A percentile compares a stretch with the other conserved stretches of the same genome.
These are phyloP conservation scores for Thoracochromis brauschi DNA, from an alignment of 2,113 vertebrate species.

Conservation along the genomic window DNA sequence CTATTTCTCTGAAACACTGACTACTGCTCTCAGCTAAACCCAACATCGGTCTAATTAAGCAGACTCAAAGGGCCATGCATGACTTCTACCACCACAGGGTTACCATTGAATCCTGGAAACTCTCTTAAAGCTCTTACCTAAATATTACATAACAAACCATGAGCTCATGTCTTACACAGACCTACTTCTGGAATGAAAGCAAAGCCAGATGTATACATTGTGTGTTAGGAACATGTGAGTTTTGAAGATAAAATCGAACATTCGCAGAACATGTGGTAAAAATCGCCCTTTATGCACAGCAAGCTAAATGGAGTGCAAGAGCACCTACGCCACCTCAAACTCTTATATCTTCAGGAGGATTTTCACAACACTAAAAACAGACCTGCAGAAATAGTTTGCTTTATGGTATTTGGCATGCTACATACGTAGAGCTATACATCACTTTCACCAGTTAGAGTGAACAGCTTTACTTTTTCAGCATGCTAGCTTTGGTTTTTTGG, in stretches of 20 bases:
- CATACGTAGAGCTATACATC: neutral
- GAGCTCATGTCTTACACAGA: neutral
- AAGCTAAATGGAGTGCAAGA: neutral
- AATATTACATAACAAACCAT: neutral
- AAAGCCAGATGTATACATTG: neutral
- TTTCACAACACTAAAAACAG: neutral
- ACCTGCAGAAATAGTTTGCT: neutral
- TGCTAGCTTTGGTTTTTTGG: neutral
- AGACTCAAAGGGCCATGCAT: neutral
- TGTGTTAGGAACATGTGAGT: neutral
- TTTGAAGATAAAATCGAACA: neutral
- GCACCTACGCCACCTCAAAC: neutral
- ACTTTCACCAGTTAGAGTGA: neutral
- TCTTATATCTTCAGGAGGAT: neutral
- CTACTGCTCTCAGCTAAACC: neutral
- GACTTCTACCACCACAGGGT: neutral
- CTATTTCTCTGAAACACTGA: neutral
- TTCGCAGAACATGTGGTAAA: neutral
- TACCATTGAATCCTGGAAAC: neutral
- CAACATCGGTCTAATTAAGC: neutral
- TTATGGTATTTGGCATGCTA: neutral
- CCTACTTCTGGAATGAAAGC: neutral
- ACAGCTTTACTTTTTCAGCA: conserved; percentile 1
- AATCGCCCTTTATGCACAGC: neutral
- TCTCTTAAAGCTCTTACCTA: neutral